Base-by-base conservation (phyloP, 2,888 invertebrate genomes). In the Ypsolopha sequella region DNA sequence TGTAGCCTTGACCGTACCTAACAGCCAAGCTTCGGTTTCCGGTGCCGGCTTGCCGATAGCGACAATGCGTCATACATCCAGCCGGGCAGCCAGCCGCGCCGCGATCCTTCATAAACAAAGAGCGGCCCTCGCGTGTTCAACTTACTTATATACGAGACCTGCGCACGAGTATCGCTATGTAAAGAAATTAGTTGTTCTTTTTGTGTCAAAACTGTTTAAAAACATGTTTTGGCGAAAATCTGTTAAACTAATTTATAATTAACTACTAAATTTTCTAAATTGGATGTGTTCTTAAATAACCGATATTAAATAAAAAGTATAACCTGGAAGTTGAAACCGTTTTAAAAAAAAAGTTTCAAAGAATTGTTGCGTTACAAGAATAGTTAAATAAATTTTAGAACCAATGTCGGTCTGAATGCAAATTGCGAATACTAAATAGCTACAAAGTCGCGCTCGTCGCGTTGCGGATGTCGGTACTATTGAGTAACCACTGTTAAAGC, bases 401-500 rank as follows among this genome's bases (percentile, higher is more conserved):
- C 2, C 24, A 24, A 24, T 4, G 24, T 10, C 39, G n/a, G 6
- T 6, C 39, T 39, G 39, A 44, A 46, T 49, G n/a, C 24, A 39
- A 49, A 39, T 13, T 36, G 33, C 10, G 13, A 47, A 47, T 47
- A 33, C 41, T 49, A 41, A 50, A 50, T 41, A 38, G 38, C 34
- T 10, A 50, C 49, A 41, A 41, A 8, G 39, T 33, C 33, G 11
- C 35, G 46, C 35, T 24, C 50, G 53, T 39, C 47, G 38, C 39
- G 36, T 58, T 55, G 59, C 55, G 56, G 71, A 77, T 80, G 80
- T 79, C 80, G 75, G 76, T 78, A 68, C 68, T 76, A 72, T 82
- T 81, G 77, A 74, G 80, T 79, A 82, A 82, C 70, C 70, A 75
- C 77, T 78, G 76, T 80, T 80, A 80, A 80, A 79, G 76, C 76